A percentile compares a stretch with the other conserved stretches of the same genome.
phyloP scores from a whole-genome alignment of 2,797 vertebrate genomes.

The Thalassophryne amazonica region DNA sequence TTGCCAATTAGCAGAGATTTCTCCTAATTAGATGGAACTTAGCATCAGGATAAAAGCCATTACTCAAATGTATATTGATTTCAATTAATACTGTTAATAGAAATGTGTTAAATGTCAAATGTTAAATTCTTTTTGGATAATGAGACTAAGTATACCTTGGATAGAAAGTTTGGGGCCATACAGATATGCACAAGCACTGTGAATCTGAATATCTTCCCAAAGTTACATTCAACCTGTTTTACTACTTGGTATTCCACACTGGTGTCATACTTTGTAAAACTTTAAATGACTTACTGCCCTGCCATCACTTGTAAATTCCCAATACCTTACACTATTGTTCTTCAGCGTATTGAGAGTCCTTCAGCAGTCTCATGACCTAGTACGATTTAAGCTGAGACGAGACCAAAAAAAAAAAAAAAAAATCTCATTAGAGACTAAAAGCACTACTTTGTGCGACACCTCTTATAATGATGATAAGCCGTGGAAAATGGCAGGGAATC shows the following conservation, averaged over 20 bases:
- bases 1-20: conserved; percentile 36
- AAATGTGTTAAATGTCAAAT: conserved; percentile 65
- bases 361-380: conserved; percentile 58
- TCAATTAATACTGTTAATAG: conserved; percentile 53
- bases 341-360: conserved; percentile 64
- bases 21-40: conserved; percentile 55
- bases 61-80: conserved; percentile 45
- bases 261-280: conserved; percentile 71
- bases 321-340: conserved; percentile 72
- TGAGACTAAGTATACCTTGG: conserved; percentile 56
- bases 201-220: conserved; percentile 31
- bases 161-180: conserved; percentile 37
- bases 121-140: conserved; percentile 54
- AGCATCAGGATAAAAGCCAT: conserved; percentile 22
- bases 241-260: conserved; percentile 63
- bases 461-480: conserved; percentile 64
- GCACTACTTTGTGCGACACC: conserved; percentile 56
- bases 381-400: conserved; percentile 38
- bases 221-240: conserved; percentile 25
- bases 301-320: conserved; percentile 65
- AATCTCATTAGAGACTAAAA: conserved; percentile 71
- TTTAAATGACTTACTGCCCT: conserved; percentile 72
- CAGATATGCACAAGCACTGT: conserved; percentile 9
- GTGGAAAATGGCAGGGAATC: conserved; percentile 45
- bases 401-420: conserved; percentile 30